Evolutionary conservation across 2,113 vertebrate species (phyloP).

Genomic region (Pedetes capensis): DNA sequence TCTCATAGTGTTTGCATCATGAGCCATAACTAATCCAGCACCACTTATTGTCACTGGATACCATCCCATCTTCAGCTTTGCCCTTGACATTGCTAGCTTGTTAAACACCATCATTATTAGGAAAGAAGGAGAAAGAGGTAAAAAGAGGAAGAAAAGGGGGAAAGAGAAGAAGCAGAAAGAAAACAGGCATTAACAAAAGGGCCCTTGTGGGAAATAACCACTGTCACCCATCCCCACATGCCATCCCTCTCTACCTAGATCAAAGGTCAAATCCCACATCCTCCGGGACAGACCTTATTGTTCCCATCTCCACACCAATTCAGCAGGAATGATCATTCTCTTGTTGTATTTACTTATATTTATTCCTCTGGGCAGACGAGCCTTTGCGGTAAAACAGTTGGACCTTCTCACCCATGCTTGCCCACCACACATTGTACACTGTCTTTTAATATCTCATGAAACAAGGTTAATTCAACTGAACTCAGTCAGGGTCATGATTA

Average conservation of each 20-base stretch:
- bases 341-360: background rate
- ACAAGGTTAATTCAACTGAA: background rate
- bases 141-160: too few species aligned
- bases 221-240: accelerated
- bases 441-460: background rate
- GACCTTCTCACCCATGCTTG: too few species aligned
- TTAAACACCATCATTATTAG: background rate
- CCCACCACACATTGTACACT: accelerated
- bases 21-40: background rate
- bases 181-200: background rate
- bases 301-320: accelerated
- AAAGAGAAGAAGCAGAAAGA: background rate
- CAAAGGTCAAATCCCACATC: background rate
- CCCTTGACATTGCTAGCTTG: background rate
- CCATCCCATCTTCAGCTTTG: background rate
- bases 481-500: background rate
- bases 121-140: background rate
- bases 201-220: background rate
- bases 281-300: accelerated
- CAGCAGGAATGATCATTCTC: background rate
- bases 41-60: accelerated
- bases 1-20: background rate
- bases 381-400: background rate
- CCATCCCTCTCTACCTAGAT: background rate
- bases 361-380: background rate